phyloP scores from a whole-genome alignment of 2,888 invertebrate genomes.

The Coelinius sp. region DNA sequence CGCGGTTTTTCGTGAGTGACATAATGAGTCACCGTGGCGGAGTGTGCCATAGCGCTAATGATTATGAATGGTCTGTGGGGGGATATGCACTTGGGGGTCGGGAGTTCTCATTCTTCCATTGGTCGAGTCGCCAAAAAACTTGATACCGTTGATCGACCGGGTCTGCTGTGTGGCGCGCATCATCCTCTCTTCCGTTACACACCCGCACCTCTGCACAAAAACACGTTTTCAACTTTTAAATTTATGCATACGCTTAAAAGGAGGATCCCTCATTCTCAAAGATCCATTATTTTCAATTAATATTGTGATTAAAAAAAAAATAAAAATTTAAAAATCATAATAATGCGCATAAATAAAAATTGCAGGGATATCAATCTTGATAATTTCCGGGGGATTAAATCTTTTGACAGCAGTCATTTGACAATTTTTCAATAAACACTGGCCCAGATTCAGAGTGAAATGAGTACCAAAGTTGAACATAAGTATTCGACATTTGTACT shows the following conservation, averaged over 20 bases:
- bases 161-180: too few species aligned
- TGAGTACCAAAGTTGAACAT: neutral
- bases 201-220: neutral
- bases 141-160: constrained; percentile 40
- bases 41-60: constrained; percentile 62
- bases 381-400: constrained; percentile 7
- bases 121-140: constrained; percentile 34
- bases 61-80: constrained; percentile 60
- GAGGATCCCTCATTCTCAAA: constrained; percentile 13
- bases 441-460: neutral
- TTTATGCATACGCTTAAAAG: constrained; percentile 37
- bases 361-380: constrained; percentile 4
- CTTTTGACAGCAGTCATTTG: neutral
- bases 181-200: constrained; percentile 15
- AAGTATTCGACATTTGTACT: neutral
- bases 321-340: neutral
- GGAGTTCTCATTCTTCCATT: constrained; percentile 1
- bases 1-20: constrained; percentile 52
- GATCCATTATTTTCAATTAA: constrained; percentile 30
- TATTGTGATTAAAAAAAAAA: constrained; percentile 15
- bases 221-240: constrained; percentile 27
- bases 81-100: constrained; percentile 3
- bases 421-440: neutral
- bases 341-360: constrained; percentile 7
- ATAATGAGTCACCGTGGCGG: constrained; percentile 61